These are phyloP conservation scores for Pimpla rufipes DNA, from an alignment of 2,888 invertebrate genomes.

Conservation along the genomic window DNA sequence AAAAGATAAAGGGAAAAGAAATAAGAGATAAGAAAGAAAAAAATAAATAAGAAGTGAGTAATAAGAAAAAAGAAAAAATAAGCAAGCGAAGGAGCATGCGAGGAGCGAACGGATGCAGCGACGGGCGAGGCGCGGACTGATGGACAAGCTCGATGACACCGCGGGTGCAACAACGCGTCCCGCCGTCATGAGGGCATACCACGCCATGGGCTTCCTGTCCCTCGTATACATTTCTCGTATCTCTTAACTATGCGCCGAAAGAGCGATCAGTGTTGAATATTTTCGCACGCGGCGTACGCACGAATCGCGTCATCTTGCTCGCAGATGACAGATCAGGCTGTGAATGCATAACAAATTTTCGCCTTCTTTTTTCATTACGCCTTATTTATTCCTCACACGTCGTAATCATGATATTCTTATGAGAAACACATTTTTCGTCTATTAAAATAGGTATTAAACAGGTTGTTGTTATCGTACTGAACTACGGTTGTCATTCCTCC, in stretches of 20 bases:
- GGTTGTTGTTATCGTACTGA: too few relatives aligned
- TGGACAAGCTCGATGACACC: slow-evolving; percentile 69
- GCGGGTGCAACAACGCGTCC: slow-evolving; percentile 69
- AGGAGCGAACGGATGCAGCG: slow-evolving; percentile 54
- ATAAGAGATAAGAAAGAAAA: too few relatives aligned
- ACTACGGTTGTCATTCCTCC: too few relatives aligned
- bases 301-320: slow-evolving; percentile 42
- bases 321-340: slow-evolving; percentile 40
- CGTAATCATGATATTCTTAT: too few relatives aligned
- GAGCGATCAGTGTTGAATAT: slow-evolving; percentile 41
- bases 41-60: too few relatives aligned
- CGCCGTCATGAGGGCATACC: slow-evolving; percentile 71
- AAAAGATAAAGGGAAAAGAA: too few relatives aligned
- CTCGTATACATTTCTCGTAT: slow-evolving; percentile 42
- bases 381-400: too few relatives aligned
- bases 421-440: too few relatives aligned
- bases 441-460: too few relatives aligned
- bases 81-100: slow-evolving; percentile 42
- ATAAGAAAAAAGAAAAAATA: slow-evolving; percentile 44
- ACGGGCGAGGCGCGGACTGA: slow-evolving; percentile 68
- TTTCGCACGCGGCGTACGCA: slow-evolving; percentile 27
- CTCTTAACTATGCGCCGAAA: slow-evolving; percentile 55
- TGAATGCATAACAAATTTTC: background rate
- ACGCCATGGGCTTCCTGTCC: slow-evolving; percentile 71
- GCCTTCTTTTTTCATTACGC: too few relatives aligned